These are phyloP conservation scores for Formica aserva DNA, from an alignment of 2,888 invertebrate genomes.

Conservation along the genomic window DNA sequence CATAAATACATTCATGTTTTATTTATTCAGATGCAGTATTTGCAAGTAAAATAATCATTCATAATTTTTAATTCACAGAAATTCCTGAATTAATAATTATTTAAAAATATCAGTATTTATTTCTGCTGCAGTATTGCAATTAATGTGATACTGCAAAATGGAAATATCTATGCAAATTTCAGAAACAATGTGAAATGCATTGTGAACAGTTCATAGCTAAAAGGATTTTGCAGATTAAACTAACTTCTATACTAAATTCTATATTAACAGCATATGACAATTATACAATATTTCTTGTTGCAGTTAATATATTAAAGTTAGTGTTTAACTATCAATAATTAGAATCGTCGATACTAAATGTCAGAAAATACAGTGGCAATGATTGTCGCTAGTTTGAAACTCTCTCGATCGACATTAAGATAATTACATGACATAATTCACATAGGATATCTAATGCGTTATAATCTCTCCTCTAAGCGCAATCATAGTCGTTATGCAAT, in stretches of 20 bases:
- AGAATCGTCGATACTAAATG: neutral
- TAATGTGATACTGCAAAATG: neutral
- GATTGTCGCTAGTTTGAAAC: constrained; percentile 48
- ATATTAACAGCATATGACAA: neutral
- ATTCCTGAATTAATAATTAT: constrained; percentile 31
- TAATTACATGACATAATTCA: constrained; percentile 77
- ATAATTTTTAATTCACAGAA: neutral
- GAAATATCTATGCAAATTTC: neutral
- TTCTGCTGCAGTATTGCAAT: neutral
- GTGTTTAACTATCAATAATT: constrained; percentile 10
- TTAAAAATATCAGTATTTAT: neutral
- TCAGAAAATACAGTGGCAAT: neutral
- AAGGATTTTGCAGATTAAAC: constrained; percentile 4
- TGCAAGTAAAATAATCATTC: constrained; percentile 16
- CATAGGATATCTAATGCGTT: constrained; percentile 71
- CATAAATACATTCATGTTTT: constrained; percentile 4
- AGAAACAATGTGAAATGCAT: neutral
- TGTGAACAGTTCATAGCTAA: neutral
- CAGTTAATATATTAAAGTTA: neutral
- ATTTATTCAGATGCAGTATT: neutral
- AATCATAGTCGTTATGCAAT: constrained; percentile 64
- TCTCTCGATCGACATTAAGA: constrained; percentile 60
- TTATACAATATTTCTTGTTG: neutral
- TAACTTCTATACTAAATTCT: neutral
- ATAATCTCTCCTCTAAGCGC: constrained; percentile 70